Base-by-base conservation (phyloP, 2,888 invertebrate genomes). In the Calameuta idolon region DNA sequence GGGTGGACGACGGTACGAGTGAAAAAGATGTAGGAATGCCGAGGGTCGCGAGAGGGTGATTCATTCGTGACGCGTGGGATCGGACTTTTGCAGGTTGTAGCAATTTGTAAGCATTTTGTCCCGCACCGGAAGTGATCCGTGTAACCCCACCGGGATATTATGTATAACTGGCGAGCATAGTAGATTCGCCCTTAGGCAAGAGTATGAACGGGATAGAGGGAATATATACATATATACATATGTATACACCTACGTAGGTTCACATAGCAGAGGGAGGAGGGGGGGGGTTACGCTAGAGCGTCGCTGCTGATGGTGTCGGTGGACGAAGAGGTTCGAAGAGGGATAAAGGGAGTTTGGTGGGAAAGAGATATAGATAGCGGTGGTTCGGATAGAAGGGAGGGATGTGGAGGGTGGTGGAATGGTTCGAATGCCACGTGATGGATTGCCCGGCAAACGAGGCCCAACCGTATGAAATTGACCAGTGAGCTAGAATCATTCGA, bases 391-490 rank as follows among this genome's bases (percentile, higher is more conserved):
- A 31, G 33, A 33, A 11, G 71, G 71, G 34, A 11, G 71, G 71
- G 34, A 75, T 40, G 37, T 71, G 9, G 55, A 55, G 55, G 23
- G 23, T 23, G 23, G 55, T 55, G 9, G 55, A 23, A 34, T 34
- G 75, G 76, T 69, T 73, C 55, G 76, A 78, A 79, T 79, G 74
- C 79, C 69, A 34, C 79, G 81, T 87, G 88, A 87, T 87, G 87
- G 87, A 88, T 88, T 81, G 86, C 83, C 75, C 81, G 76, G 75
- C 80, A 81, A 79, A 76, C 79, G 83, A 84, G 82, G 80, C 80
- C 81, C 83, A 83, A 83, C 84, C 85, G 83, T 85, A 85, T 82
- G 84, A 86, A 87, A 88, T 88, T 87, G 88, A 88, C 85, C 87
- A 84, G 85, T 84, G 83, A 85, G 82, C 83, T 82, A 84, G 86